Percentiles rank a stretch among this genome's conserved stretches.
These are phyloP conservation scores for Argynnis bischoffii DNA, from an alignment of 2,888 invertebrate species.

Conservation along the genomic window DNA sequence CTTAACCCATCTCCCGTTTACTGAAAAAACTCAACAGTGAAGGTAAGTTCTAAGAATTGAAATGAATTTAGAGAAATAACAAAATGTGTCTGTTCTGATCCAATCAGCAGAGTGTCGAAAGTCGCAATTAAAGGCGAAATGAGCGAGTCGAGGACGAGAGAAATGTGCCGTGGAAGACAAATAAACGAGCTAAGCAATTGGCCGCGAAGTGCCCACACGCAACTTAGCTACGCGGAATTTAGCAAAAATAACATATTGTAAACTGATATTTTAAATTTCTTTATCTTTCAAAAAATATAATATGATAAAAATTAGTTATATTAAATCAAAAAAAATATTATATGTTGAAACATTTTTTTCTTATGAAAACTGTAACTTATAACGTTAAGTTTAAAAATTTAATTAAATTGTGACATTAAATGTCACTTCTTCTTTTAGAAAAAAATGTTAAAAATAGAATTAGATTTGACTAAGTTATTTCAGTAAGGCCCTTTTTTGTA, in stretches of 20 bases:
- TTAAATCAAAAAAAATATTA: too few relatives aligned
- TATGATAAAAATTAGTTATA: too few relatives aligned
- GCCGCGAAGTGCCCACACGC: conserved; percentile 65
- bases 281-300: not conserved
- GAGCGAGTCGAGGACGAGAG: conserved; percentile 50
- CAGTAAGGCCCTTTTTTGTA: conserved; percentile 24
- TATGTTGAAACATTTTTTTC: too few relatives aligned
- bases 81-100: conserved; percentile 37
- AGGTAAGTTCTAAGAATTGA: conserved; percentile 23
- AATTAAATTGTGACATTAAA: not conserved
- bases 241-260: conserved; percentile 12
- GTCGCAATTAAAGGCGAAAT: conserved; percentile 61
- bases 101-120: conserved; percentile 56
- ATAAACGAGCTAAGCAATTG: conserved; percentile 64
- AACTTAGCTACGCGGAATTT: conserved; percentile 54
- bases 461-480: conserved; percentile 1
- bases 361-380: too few relatives aligned
- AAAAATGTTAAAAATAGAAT: not conserved
- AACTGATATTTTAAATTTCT: not conserved
- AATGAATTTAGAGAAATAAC: conserved; percentile 27
- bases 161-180: conserved; percentile 58
- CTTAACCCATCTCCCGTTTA: too few relatives aligned
- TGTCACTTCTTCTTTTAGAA: not conserved
- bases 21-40: conserved; percentile 5
- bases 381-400: too few relatives aligned